Conservation (phyloP, 2,888 invertebrate genomes). For the Cosmia pyralina region DNA sequence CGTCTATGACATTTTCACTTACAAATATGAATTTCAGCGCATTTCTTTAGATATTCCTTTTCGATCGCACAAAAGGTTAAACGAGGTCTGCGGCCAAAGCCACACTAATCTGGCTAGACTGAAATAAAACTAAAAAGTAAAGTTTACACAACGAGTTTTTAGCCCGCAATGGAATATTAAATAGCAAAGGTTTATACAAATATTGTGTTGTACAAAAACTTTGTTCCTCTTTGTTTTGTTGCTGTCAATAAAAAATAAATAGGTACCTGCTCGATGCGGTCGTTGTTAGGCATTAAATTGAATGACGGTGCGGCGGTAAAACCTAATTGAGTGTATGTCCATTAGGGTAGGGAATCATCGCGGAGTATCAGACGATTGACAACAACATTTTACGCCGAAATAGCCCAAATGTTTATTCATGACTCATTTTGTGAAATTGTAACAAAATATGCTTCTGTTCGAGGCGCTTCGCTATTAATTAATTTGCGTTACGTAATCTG, state of each 20-base stretch:
- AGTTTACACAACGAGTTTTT: conserved; percentile 47
- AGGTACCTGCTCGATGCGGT: conserved; percentile 81
- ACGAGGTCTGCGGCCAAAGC: conserved; percentile 47
- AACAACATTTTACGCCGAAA: conserved; percentile 63
- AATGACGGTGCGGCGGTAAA: conserved; percentile 85
- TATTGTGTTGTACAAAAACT: conserved; percentile 52
- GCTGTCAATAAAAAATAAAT: conserved; percentile 86
- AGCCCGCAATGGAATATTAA: conserved; percentile 54
- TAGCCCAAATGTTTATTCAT: conserved; percentile 58
- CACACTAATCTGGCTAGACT: conserved; percentile 49
- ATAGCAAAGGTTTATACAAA: conserved; percentile 55
- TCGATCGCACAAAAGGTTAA: conserved; percentile 56
- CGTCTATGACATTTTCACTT: conserved; percentile 44
- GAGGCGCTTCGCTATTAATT: conserved; percentile 40
- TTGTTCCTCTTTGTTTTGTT: conserved; percentile 63
- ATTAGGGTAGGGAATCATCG: conserved; percentile 77
- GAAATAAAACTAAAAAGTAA: conserved; percentile 56
- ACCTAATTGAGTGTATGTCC: conserved; percentile 88
- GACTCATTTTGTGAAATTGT: conserved; percentile 46
- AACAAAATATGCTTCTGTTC: conserved; percentile 49
- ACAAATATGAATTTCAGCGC: conserved; percentile 42
- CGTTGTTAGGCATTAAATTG: conserved; percentile 87
- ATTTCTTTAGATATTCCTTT: conserved; percentile 55
- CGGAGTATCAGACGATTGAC: conserved; percentile 65
- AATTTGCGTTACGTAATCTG: conserved; percentile 44